Evolutionary conservation across 2,888 invertebrate species (phyloP).

Genomic region (Melolontha melolontha): DNA sequence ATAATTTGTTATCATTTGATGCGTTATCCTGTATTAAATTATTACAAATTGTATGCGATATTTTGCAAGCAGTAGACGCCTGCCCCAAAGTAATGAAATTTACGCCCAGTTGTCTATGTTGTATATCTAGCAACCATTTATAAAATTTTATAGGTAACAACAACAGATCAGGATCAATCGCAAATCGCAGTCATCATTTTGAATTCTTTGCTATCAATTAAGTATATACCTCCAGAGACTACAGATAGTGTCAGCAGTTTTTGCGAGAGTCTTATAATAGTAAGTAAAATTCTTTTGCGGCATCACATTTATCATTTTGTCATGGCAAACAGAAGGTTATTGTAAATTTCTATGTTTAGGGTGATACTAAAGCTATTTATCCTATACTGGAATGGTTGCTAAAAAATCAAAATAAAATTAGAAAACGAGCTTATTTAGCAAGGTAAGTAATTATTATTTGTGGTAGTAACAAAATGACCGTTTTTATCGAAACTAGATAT

Average conservation of each 20-base stretch:
- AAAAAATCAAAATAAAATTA: conserved; percentile 77
- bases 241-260: conserved; percentile 42
- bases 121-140: conserved; percentile 2
- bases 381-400: conserved; percentile 86
- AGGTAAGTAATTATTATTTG: conserved; percentile 63
- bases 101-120: not conserved
- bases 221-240: conserved; percentile 48
- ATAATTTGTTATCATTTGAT: conserved; percentile 88
- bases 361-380: conserved; percentile 80
- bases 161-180: conserved; percentile 48
- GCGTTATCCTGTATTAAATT: conserved; percentile 80
- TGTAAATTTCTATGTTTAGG: conserved; percentile 71
- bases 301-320: not conserved
- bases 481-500: conserved; percentile 44
- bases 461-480: not conserved
- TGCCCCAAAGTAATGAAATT: conserved; percentile 69
- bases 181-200: conserved; percentile 48
- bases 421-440: conserved; percentile 88
- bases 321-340: not conserved
- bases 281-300: conserved; percentile 3
- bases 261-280: conserved; percentile 47
- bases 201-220: conserved; percentile 51
- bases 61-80: conserved; percentile 78
- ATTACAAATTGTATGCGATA: conserved; percentile 81
- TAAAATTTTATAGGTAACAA: conserved; percentile 46